Conservation (phyloP, 2,797 vertebrate genomes). For the Tangara arthus region DNA sequence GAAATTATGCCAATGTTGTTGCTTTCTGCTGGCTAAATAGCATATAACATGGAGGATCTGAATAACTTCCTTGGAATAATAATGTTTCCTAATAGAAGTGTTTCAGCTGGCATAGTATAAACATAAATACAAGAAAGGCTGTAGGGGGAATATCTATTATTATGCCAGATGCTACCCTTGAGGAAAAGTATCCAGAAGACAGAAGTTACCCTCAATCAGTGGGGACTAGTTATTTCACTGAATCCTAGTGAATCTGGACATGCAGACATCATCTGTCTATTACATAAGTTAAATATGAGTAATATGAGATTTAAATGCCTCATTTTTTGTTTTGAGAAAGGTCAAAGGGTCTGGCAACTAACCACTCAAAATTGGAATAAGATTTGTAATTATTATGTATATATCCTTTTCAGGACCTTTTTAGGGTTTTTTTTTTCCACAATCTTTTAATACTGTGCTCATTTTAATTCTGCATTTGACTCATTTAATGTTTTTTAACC, state of each 20-base stretch:
- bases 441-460: not conserved
- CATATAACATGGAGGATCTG: not conserved
- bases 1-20: not conserved
- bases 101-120: not conserved
- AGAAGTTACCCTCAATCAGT: not conserved
- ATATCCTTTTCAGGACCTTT: not conserved
- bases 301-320: not conserved
- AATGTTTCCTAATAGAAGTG: not conserved
- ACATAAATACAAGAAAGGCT: not conserved
- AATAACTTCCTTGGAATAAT: not conserved
- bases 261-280: not conserved
- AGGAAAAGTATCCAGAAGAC: not conserved
- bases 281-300: not conserved
- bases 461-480: not conserved
- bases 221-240: not conserved
- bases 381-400: not conserved
- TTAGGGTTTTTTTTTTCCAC: rapidly evolving
- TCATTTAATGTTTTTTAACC: not conserved
- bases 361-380: not conserved
- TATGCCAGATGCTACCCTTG: not conserved
- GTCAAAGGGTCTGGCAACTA: not conserved
- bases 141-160: not conserved
- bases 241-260: not conserved
- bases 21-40: not conserved
- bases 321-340: not conserved